Evolutionary conservation across 2,113 vertebrate species (phyloP), one percentile per base, ranked within the genome.

Genomic region (Microcebus tavaratra): DNA sequence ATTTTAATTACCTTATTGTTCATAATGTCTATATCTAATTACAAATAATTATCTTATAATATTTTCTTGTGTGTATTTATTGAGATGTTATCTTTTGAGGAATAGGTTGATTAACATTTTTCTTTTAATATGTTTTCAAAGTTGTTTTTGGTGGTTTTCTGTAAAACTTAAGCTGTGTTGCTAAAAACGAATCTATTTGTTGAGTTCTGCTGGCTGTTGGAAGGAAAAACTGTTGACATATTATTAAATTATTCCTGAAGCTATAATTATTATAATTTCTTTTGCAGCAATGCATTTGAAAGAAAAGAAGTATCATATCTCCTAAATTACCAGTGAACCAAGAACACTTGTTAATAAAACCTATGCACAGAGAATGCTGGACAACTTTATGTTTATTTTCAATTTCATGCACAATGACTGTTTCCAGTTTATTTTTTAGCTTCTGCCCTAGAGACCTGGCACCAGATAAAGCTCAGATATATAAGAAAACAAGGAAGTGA

Each of bases 111-210:
- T 97, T 97, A 98, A 98, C 97, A 97, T 96, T 98, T 98, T 97
- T 97, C 97, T 98, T 98, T 98, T 93, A 97, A 98, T 98, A 97
- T 29, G 0, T 6, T 98, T 98, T 97, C 98, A 98, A 97, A 98
- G 94, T 81, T 94, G 23, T 98, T 96, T 96, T 90, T 95, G 83
- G 94, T 92, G 94, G 73, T 98, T 97, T 98, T 98, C 95, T 97
- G 83, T 68, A 42, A 96, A 98, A 94, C 86, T 96, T 98, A 96
- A 97, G 96, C 96, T 98, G 92, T 85, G 80, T 61, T 31, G 23
- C 86, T 88, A 98, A 98, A 98, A 97, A 94, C 48, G 17, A 88
- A 94, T 94, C 90, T 96, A 92, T 96, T 79, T 89, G 59, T 68
- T 95, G 42, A 75, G 20, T 72, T 93, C 18, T 39, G 57, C 87